Base-by-base conservation (phyloP, 2,888 invertebrate genomes). In the Ceramica pisi region DNA sequence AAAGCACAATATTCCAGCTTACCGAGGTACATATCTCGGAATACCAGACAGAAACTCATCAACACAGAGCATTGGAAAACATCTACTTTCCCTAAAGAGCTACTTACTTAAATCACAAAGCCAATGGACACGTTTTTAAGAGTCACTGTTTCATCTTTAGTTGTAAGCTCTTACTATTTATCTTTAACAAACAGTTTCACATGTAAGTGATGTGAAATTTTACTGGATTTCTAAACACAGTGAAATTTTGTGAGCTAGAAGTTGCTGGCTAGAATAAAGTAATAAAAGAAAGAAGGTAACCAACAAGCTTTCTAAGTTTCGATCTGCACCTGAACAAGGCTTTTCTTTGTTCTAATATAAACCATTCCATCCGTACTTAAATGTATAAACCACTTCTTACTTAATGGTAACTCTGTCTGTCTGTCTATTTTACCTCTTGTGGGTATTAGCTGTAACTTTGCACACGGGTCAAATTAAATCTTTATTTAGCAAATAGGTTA, bases 151-250 rank as follows among this genome's bases (percentile, higher is more conserved):
- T 53, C 7, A 10, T 59, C 3, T 53, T 53, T 0, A 63, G 19
- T 21, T 41, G 38, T 60, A 50, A 55, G 26, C 35, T 71, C 50
- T 78, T 64, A 78, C 79, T 75, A 75, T 78, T 75, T 64, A 31
- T 59, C 12, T 31, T 23, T 8, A 46, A 60, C 72, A 64, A 61
- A 75, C 60, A 60, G 23, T 75, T 78, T 75, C 75, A 56, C 79
- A 56, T 53, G 26, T 41, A 31, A 53, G 38, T 46, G 26, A 50
- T 50, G 67, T 48, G 46, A 63, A 14, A 4, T 16, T 63, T 46
- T 38, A 16, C 46, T 10, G 0, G 26, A 56, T 78, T 75, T 78
- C 71, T 14, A 50, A 23, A 44, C 38, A 2, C 8, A 71, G 79
- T 50, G 38, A 64, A 56, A 60, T 68, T 60, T 4, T 50, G 38